Evolutionary conservation across 1,140 invertebrate genomes (phyloP).

Genomic region (Drosophila lacteicornis): DNA sequence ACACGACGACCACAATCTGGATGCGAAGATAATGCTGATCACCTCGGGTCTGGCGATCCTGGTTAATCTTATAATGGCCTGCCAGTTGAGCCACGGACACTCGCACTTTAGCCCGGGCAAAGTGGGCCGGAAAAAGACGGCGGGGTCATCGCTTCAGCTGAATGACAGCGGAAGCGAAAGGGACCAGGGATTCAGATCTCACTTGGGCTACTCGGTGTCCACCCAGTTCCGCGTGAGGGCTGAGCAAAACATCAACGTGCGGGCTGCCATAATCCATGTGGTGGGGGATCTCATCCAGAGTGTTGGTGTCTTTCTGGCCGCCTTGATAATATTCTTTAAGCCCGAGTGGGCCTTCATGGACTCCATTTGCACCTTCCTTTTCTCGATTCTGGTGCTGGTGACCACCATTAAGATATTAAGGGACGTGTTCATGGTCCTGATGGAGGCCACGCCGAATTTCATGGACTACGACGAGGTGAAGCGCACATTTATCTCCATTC

Average conservation of each 20-base stretch:
- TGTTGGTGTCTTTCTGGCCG: slow-evolving; percentile 92
- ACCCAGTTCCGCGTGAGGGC: neutral
- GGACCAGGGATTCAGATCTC: neutral
- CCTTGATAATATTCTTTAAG: slow-evolving; percentile 89
- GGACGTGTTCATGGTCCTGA: slow-evolving; percentile 93
- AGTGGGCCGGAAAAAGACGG: neutral
- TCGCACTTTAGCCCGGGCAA: slow-evolving; percentile 6
- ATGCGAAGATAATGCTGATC: slow-evolving; percentile 93
- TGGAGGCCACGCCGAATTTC: slow-evolving; percentile 95
- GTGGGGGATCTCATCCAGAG: slow-evolving; percentile 96
- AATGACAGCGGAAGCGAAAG: neutral
- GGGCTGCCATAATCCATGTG: slow-evolving; percentile 96
- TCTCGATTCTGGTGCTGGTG: slow-evolving; percentile 92
- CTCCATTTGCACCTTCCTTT: slow-evolving; percentile 95
- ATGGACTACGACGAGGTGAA: slow-evolving; percentile 77
- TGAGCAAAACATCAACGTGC: slow-evolving; percentile 91
- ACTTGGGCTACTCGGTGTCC: slow-evolving; percentile 23
- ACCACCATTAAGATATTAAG: slow-evolving; percentile 91
- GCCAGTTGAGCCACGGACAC: slow-evolving; percentile 87
- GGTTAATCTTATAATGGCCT: slow-evolving; percentile 95
- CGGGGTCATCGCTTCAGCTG: neutral
- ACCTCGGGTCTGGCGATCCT: slow-evolving; percentile 92
- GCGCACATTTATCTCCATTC: slow-evolving; percentile 91
- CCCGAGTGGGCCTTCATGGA: slow-evolving; percentile 91
- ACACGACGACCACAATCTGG: slow-evolving; percentile 90